Conservation (phyloP, 2,113 vertebrate species). For the Gymnorhina tibicen region DNA sequence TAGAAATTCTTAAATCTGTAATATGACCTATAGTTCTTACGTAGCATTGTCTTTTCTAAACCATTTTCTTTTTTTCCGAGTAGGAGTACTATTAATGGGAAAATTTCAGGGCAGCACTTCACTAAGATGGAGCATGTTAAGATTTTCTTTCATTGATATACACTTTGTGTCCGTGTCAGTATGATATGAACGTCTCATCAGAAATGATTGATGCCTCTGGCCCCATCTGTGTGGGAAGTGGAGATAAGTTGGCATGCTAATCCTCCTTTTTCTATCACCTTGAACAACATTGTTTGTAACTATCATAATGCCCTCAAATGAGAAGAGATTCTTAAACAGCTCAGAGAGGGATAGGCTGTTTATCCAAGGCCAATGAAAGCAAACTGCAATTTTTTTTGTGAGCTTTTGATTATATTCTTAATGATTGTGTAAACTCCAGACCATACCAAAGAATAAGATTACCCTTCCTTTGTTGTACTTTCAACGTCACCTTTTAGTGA, state of each 20-base stretch:
- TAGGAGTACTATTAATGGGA: not conserved
- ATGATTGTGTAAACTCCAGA: not conserved
- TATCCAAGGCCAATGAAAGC: not conserved
- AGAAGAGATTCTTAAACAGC: not conserved
- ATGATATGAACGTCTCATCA: constrained; percentile 15
- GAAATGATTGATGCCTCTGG: constrained; percentile 33
- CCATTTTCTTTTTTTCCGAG: not conserved
- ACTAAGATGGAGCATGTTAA: not conserved
- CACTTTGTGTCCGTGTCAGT: constrained; percentile 46
- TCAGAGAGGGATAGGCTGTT: not conserved
- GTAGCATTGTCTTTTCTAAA: not conserved
- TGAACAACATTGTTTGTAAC: constrained; percentile 42
- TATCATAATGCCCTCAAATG: not conserved
- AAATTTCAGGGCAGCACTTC: not conserved
- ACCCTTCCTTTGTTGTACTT: not conserved
- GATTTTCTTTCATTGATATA: not conserved
- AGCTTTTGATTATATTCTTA: not conserved
- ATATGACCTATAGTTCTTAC: not conserved
- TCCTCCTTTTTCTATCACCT: constrained; percentile 43
- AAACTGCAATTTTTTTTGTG: not conserved
- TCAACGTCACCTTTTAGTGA: not conserved
- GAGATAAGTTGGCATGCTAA: constrained; percentile 50
- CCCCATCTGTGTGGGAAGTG: not conserved
- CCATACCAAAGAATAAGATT: not conserved
- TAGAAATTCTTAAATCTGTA: not conserved